These are phyloP conservation scores for Carapus acus DNA, from an alignment of 2,797 vertebrate species.

Conservation along the genomic window DNA sequence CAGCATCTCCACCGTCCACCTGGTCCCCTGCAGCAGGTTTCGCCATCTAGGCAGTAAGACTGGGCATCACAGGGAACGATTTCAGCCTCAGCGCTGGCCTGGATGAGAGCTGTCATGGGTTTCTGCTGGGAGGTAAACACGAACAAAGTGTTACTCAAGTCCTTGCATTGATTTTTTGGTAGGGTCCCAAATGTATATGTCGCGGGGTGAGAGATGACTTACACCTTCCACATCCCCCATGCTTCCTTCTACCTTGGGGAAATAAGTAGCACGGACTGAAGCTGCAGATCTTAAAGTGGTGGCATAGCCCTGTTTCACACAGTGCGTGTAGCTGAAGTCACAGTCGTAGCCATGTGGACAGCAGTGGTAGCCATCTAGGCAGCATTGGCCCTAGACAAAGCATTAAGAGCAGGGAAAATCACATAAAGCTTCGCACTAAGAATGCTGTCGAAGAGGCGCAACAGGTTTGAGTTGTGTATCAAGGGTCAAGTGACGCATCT, in stretches of 20 bases:
- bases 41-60: slow-evolving; percentile 51
- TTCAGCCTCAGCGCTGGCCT: slow-evolving; percentile 13
- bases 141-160: slow-evolving; percentile 3
- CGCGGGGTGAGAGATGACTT: too few relatives aligned
- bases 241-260: slow-evolving; percentile 8
- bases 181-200: too few relatives aligned
- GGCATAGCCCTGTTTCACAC: slow-evolving; percentile 43
- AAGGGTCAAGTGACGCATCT: too few relatives aligned
- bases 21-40: slow-evolving; percentile 4
- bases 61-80: slow-evolving; percentile 58
- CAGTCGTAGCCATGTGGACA: slow-evolving; percentile 62
- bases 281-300: slow-evolving; percentile 28
- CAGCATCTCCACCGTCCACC: slow-evolving; percentile 66
- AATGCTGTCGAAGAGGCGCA: too few relatives aligned
- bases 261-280: slow-evolving; percentile 32
- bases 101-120: slow-evolving; percentile 28
- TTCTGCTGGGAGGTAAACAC: slow-evolving; percentile 24
- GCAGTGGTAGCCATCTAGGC: slow-evolving; percentile 61
- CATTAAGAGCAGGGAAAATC: background rate
- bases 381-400: slow-evolving; percentile 58
- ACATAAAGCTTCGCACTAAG: background rate
- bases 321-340: slow-evolving; percentile 47
- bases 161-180: too few relatives aligned
- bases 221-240: slow-evolving; percentile 10
- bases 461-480: too few relatives aligned